Evolutionary conservation across 2,888 invertebrate species (phyloP), one percentile per base, ranked within the genome.

Genomic region (Acanthosoma haemorrhoidale): DNA sequence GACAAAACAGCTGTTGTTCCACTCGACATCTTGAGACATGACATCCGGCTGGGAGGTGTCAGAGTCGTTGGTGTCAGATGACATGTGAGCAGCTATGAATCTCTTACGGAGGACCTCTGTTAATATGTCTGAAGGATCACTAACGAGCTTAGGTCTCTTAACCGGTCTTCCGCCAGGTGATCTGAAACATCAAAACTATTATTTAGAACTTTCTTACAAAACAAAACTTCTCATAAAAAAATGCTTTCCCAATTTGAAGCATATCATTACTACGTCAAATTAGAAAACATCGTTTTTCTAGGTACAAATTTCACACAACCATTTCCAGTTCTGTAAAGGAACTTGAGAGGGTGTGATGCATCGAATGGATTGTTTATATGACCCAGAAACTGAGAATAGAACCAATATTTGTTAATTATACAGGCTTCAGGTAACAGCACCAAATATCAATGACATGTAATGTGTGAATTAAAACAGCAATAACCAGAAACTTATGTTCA

Each of bases 131-230:
- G 60, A 38, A 5, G 70, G 60, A 51, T 70, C 70, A 8, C 16
- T 29, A 13, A 51, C 13, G 8, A 68, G 18, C 32, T 60, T 39
- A 13, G 70, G 70, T 29, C 59, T 68, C 32, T 43, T 70, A 4
- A 70, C 16, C 6, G 70, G 70, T 34, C 70, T 59, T 15, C 70
- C 70, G 59, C 70, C 70, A 59, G 70, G 70, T 1, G 70, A 70
- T 25, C 70, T 70, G 34, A 4, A 36, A 58, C 8, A 36, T 36
- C 36, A 36, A 36, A 36, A 6, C 13, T 8, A 6, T 36, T 9
- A 36, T 13, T 36, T 36, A 13, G 8, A 36, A 36, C 8, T 36
- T 36, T 36, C 8, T 36, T 8, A 6, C 13, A 36, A 9, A 36
- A 36, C 13, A 9, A 9, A 36, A 36, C 8, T 9, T 13, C 8